phyloP scores from a whole-genome alignment of 2,113 vertebrate genomes.

The Apodemus sylvaticus region DNA sequence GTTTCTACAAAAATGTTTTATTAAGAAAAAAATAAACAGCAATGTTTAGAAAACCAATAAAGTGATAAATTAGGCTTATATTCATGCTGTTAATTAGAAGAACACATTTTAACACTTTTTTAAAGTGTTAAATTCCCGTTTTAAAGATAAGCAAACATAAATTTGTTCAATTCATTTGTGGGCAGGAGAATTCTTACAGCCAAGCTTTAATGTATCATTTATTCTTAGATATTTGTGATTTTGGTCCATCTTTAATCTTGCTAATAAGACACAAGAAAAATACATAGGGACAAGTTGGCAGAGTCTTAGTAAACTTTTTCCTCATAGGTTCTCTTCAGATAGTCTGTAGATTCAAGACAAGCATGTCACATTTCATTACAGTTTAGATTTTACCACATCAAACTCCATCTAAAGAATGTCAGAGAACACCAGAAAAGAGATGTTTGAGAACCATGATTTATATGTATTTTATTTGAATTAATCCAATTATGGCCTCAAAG shows the following conservation, averaged over 20 bases:
- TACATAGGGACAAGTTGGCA: neutral
- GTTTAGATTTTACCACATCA: neutral
- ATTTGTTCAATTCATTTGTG: neutral
- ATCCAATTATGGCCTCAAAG: neutral
- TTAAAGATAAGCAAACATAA: slow-evolving; percentile 15
- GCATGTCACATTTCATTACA: slow-evolving; percentile 23
- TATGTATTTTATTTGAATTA: slow-evolving; percentile 17
- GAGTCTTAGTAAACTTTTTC: neutral
- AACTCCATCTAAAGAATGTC: slow-evolving; percentile 35
- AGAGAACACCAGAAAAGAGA: slow-evolving; percentile 1
- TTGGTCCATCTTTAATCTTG: slow-evolving; percentile 27
- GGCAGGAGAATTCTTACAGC: slow-evolving; percentile 1
- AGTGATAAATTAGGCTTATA: slow-evolving; percentile 39
- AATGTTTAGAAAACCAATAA: slow-evolving; percentile 42
- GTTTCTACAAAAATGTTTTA: slow-evolving; percentile 26
- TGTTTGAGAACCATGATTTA: neutral
- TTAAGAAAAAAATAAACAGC: neutral
- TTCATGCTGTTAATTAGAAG: slow-evolving; percentile 47
- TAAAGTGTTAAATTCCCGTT: neutral
- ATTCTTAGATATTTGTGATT: neutral
- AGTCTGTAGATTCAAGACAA: neutral
- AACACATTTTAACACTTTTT: neutral
- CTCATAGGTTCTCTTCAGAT: neutral
- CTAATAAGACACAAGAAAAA: neutral
- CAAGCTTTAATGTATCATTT: neutral